Conservation (phyloP, 2,797 vertebrate species). For the Ctenopoma kingsleyae region DNA sequence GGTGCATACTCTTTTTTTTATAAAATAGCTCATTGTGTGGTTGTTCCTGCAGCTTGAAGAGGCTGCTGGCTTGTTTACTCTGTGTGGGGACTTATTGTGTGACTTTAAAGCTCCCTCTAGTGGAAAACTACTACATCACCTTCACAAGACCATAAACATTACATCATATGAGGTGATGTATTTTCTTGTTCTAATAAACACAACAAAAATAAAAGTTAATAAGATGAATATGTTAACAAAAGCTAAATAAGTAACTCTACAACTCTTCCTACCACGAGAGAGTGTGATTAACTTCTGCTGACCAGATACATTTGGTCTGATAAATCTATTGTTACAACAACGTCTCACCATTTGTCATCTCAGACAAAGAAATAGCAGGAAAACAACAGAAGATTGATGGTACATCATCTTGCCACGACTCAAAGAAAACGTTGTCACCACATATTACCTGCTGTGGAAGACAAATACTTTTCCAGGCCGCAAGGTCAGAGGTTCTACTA, state of each 20-base stretch:
- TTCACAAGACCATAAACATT: neutral
- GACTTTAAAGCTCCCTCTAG: constrained; percentile 66
- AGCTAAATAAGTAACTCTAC: neutral
- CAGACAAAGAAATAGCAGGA: constrained; percentile 60
- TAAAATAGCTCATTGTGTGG: constrained; percentile 14
- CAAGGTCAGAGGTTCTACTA: constrained; percentile 76
- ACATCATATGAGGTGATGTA: neutral
- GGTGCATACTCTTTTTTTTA: constrained; percentile 2
- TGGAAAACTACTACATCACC: constrained; percentile 29
- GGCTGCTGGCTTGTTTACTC: neutral
- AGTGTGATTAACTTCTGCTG: neutral
- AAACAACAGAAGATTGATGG: constrained; percentile 67
- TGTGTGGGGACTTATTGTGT: constrained; percentile 8
- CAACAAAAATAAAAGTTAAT: neutral
- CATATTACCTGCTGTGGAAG: constrained; percentile 67
- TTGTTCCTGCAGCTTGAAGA: constrained; percentile 10
- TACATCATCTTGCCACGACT: constrained; percentile 50
- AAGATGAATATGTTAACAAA: neutral
- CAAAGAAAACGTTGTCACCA: constrained; percentile 70
- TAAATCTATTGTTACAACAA: constrained; percentile 39
- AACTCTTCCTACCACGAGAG: neutral
- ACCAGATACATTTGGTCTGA: constrained; percentile 40
- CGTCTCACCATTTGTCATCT: constrained; percentile 24
- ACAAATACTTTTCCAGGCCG: constrained; percentile 79
- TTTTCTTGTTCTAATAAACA: neutral